Conservation (phyloP, 2,888 invertebrate genomes). For the Clepsis dumicolana region DNA sequence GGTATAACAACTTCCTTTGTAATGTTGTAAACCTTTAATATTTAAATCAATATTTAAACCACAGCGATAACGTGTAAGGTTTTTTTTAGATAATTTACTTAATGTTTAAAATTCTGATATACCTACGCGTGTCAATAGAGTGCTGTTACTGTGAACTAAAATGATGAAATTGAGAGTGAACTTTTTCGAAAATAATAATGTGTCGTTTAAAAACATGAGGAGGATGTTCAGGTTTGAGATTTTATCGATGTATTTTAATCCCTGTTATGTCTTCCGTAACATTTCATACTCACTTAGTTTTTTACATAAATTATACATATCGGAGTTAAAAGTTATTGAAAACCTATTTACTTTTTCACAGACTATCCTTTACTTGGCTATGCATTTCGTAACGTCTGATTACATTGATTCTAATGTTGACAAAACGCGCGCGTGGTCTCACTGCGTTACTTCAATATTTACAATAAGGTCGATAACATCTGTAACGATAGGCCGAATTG, state of each 20-base stretch:
- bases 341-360: background rate
- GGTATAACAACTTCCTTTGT: constrained; percentile 58
- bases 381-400: constrained; percentile 8
- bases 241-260: background rate
- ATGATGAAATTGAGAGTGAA: constrained; percentile 67
- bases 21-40: constrained; percentile 70
- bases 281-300: too few species aligned
- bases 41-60: constrained; percentile 71
- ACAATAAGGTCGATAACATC: constrained; percentile 8
- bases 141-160: constrained; percentile 48
- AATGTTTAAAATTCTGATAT: background rate
- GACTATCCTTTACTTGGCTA: background rate
- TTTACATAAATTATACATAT: too few species aligned
- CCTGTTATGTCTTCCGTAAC: too few species aligned
- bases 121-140: background rate
- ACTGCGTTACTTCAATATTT: constrained; percentile 19
- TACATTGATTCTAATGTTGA: constrained; percentile 19
- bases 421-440: constrained; percentile 11
- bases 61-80: background rate
- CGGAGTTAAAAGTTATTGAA: too few species aligned
- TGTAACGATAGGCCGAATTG: constrained; percentile 7
- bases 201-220: constrained; percentile 59
- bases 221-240: constrained; percentile 61
- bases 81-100: background rate
- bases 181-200: constrained; percentile 52